Evolutionary conservation across 2,888 invertebrate species (phyloP), one percentile per base, ranked within the genome.

Genomic region (Galeruca laticollis): DNA sequence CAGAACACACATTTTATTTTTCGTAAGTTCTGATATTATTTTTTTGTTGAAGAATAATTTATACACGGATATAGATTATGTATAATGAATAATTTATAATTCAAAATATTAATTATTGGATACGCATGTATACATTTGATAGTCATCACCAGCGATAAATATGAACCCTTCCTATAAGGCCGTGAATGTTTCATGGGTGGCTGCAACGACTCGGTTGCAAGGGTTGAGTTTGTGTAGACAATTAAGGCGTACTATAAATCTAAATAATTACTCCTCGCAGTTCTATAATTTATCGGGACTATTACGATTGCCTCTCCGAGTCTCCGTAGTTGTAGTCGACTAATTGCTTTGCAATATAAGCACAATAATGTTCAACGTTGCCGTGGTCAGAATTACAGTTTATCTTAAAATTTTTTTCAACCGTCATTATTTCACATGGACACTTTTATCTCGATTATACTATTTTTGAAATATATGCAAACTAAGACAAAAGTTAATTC

Each of bases 171-270:
- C 76, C 73, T 77, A 80, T 78, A 77, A 75, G 75, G 73, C 76
- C 75, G 75, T 80, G 79, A 80, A 80, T 80, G 80, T 80, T 80
- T 80, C 78, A 80, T 79, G 77, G 78, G 78, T 76, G 80, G 76
- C 76, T 78, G 71, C 76, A 76, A 79, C 59, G 66, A 66, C 37
- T 66, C 51, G 62, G 49, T 51, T 61, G 64, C 51, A 59, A 80
- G 80, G 77, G 79, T 77, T 77, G 77, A 74, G 77, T 79, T 78
- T 77, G 78, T 78, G 78, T 76, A 79, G 79, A 82, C 82, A 82
- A 82, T 82, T 82, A 82, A 80, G 79, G 77, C 79, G 64, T 71
- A 77, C 78, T 78, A 82, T 82, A 82, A 82, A 82, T 82, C 82
- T 81, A 82, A 82, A 81, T 82, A 82, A 82, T 81, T 77, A 80